A percentile compares a stretch with the other conserved stretches of the same genome.
phyloP scores from a whole-genome alignment of 2,113 vertebrate genomes.

The Gorsachius goisagi region DNA sequence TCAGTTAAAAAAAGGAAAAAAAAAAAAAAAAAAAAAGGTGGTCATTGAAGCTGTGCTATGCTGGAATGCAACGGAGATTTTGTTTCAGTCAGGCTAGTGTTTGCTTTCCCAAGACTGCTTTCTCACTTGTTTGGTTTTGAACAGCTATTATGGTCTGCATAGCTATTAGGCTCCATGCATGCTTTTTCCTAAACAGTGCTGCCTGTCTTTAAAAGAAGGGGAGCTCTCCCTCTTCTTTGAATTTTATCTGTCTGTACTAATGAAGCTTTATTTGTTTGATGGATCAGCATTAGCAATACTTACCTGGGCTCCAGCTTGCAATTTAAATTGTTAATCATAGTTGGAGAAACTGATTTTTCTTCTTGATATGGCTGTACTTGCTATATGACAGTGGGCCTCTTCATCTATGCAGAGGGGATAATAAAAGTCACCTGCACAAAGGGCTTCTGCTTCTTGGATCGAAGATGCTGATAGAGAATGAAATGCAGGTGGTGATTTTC shows the following conservation, averaged over 20 bases:
- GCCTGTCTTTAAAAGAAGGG: neutral
- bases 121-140: neutral
- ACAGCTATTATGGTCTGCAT: neutral
- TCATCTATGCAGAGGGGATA: neutral
- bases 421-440: neutral
- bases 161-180: neutral
- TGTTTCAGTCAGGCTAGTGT: neutral
- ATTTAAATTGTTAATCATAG: neutral
- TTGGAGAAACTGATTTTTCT: neutral
- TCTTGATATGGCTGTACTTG: neutral
- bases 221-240: neutral
- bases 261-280: neutral
- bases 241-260: neutral
- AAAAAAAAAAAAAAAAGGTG: no score
- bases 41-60: neutral
- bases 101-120: neutral
- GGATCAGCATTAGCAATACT: neutral
- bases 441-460: neutral
- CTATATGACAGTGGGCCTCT: neutral
- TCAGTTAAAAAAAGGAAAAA: neutral
- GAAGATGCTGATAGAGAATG: neutral
- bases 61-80: neutral
- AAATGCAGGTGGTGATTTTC: constrained; percentile 29
- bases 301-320: neutral
- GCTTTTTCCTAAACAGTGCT: neutral